Percentiles rank a stretch among this genome's conserved stretches.
Conservation (phyloP, 35 echinoderm and acorn worm species). For the Heliocidaris tuberculata region DNA sequence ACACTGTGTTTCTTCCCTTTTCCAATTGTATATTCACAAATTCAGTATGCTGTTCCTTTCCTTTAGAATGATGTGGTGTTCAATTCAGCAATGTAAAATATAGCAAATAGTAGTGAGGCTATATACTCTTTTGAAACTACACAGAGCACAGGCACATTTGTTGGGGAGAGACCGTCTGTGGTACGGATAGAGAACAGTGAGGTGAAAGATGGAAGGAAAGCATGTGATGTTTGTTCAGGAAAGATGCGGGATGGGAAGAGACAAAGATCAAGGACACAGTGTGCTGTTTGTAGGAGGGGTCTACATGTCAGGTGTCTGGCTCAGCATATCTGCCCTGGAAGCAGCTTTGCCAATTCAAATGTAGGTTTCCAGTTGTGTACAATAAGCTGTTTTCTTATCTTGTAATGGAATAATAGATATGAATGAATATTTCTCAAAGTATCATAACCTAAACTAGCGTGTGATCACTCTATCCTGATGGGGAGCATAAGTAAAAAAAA, state of each 20-base stretch:
- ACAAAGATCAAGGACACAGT: conserved; percentile 16
- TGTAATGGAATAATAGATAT: neutral
- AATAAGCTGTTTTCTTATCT: neutral
- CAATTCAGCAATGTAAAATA: neutral
- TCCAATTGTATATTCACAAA: too few relatives aligned
- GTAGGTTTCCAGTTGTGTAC: neutral
- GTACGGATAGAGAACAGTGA: neutral
- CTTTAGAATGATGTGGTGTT: neutral
- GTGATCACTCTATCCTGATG: too few relatives aligned
- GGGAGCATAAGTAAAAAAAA: too few relatives aligned
- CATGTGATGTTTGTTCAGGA: conserved; percentile 24
- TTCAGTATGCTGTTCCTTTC: neutral
- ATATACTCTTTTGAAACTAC: neutral
- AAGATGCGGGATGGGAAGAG: neutral
- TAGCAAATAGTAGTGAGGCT: neutral
- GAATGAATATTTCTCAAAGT: too few relatives aligned
- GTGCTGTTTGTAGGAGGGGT: conserved; percentile 21
- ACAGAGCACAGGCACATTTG: conserved; percentile 24
- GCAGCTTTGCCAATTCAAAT: neutral
- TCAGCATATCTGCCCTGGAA: conserved; percentile 28
- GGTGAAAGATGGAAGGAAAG: conserved; percentile 23
- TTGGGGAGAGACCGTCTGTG: conserved; percentile 23
- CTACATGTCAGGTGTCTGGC: neutral
- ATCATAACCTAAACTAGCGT: too few relatives aligned
- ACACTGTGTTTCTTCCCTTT: too few relatives aligned